Base-by-base conservation (phyloP, 2,888 invertebrate genomes). In the Harpagoxenus sublaevis region DNA sequence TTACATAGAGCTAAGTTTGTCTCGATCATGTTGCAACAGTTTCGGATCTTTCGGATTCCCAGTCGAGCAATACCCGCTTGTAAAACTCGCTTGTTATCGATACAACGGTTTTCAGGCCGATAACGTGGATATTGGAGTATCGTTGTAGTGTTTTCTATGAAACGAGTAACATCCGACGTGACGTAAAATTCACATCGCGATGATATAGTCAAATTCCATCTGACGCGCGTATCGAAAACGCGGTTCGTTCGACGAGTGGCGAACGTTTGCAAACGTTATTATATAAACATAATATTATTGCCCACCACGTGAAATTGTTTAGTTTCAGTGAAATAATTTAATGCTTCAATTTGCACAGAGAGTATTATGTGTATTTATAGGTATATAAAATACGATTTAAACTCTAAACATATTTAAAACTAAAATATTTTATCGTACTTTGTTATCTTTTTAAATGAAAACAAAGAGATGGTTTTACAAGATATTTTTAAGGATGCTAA, bases 141-240 rank as follows among this genome's bases (percentile, higher is more conserved):
- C 60, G 71, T 71, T 71, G 73, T 79, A 79, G 60, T 79, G 48
- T 79, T 79, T 79, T 79, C 73, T 79, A 73, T 62, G 39, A 60
- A 79, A 71, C 79, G 73, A 71, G 71, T 71, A 60, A 48, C 48
- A 71, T 73, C 48, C 60, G 60, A 60, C 60, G 60, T 79, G 79
- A 79, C 79, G 60, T 79, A 71, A 79, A 79, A 79, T 79, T 79
- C 73, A 79, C 60, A 71, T 79, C 48, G 60, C 48, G 48, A 79
- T 60, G 48, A 60, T 71, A 48, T 35, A 68, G 78, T 57, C 68
- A 73, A 79, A 79, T 48, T 79, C 39, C 45, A 45, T 73, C 71
- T 71, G 73, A 79, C 73, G 48, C 73, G 60, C 48, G 57, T 77
- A 57, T 68, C 70, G 68, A 70, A 60, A 71, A 2, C 35, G 45